Base-by-base conservation (phyloP, 2,888 invertebrate genomes). In the Apotomis capreana region DNA sequence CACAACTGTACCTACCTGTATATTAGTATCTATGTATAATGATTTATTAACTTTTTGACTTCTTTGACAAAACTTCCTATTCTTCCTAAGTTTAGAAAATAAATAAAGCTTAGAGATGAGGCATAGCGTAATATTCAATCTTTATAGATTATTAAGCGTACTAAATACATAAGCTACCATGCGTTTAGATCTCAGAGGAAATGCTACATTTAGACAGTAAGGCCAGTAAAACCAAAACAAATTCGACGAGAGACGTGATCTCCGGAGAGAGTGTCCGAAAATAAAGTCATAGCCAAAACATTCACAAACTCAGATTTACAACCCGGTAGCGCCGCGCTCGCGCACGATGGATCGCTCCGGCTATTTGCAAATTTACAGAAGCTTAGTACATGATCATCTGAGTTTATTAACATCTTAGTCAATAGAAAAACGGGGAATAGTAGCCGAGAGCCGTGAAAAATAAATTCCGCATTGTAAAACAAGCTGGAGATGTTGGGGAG, bases 201-300 rank as follows among this genome's bases (percentile, higher is more conserved):
- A 51, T 51, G 49, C 5, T 62, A 26, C 49, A 61, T 62, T 51
- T 61, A 26, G 15, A 12, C 61, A 12, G 61, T n/a, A 51, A 36
- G 12, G 36, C 63, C 12, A 62, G 9, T 40, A 37, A 62, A 57
- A 69, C n/a, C 15, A n/a, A 49, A 62, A 37, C 10, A 57, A 26
- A 62, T 60, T 51, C 44, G 40, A 44, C 15, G n/a, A 10, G 15
- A 54, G 40, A 44, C 15, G n/a, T 13, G 15, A 26, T n/a, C n/a
- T 6, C 57, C 40, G 46, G 36, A 36, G 44, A 55, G 5, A 65
- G 52, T n/a, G 3, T 55, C 36, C 4, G 13, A 10, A 37, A 44
- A 40, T 44, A 65, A 49, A 44, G 15, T 57, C 40, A 44, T 58
- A 70, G 57, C 40, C 58, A 55, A 57, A 70, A 70, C 68, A 68